Evolutionary conservation across 1,140 invertebrate genomes (phyloP).

Genomic region (Eumaeus atala): DNA sequence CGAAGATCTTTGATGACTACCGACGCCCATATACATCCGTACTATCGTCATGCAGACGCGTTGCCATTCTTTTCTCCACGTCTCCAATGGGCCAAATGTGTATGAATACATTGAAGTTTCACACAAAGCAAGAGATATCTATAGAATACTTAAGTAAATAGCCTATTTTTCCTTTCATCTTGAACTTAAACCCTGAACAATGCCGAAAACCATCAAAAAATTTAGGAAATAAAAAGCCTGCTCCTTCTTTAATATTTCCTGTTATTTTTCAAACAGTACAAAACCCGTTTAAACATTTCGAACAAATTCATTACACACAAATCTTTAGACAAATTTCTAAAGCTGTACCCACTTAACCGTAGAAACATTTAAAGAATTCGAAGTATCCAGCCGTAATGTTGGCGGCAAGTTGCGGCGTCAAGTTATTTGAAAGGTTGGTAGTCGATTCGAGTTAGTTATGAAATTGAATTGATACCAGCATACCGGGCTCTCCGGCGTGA

Average conservation of each 20-base stretch:
- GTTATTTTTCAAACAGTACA: too few species aligned
- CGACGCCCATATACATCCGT: too few species aligned
- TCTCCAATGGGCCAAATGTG: too few species aligned
- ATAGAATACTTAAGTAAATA: too few species aligned
- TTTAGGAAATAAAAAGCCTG: neutral
- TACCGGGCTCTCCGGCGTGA: constrained; percentile 42
- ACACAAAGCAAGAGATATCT: too few species aligned
- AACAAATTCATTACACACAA: neutral
- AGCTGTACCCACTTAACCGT: neutral
- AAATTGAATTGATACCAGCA: constrained; percentile 56
- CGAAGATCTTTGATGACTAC: too few species aligned
- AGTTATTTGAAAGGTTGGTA: constrained; percentile 34
- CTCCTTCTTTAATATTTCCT: too few species aligned
- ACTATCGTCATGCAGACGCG: too few species aligned
- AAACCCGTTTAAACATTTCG: neutral
- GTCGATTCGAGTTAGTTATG: constrained; percentile 51
- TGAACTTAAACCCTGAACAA: too few species aligned
- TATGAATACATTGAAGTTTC: too few species aligned
- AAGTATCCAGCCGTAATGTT: constrained; percentile 6
- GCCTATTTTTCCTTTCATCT: too few species aligned
- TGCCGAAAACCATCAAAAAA: neutral
- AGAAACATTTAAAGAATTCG: constrained; percentile 5
- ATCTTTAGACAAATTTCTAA: neutral
- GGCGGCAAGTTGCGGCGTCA: constrained; percentile 10
- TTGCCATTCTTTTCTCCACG: too few species aligned